These are phyloP conservation scores for Felis chaus DNA, from an alignment of 2,113 vertebrate species.

Conservation along the genomic window DNA sequence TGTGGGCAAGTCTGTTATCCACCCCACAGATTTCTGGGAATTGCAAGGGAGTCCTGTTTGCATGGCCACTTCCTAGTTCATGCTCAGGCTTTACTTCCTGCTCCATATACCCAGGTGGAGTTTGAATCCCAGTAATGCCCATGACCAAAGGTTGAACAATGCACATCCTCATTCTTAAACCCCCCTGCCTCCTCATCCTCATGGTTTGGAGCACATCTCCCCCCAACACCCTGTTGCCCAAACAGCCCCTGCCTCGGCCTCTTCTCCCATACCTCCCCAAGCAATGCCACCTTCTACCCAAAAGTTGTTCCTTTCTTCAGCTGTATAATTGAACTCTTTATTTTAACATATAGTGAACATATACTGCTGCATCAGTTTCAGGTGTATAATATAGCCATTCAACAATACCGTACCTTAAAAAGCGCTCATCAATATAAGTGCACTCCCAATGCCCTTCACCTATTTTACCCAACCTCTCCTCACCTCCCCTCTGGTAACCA, in stretches of 20 bases:
- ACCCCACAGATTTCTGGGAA: background rate
- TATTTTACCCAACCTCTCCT: background rate
- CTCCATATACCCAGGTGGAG: accelerated
- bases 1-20: background rate
- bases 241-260: background rate
- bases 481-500: background rate
- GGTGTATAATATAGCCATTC: background rate
- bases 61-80: background rate
- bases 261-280: background rate
- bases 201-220: background rate
- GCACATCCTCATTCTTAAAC: background rate
- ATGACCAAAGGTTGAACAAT: background rate
- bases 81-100: background rate
- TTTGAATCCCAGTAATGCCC: background rate
- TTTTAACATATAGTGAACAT: background rate
- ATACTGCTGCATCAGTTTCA: background rate
- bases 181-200: background rate
- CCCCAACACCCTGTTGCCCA: background rate
- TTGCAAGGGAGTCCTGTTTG: background rate
- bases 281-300: accelerated
- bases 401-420: background rate
- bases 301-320: background rate
- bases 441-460: background rate
- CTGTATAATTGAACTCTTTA: background rate
- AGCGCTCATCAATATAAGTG: background rate